phyloP scores from a whole-genome alignment of 2,888 invertebrate genomes.

The Eustalomyia histrio region DNA sequence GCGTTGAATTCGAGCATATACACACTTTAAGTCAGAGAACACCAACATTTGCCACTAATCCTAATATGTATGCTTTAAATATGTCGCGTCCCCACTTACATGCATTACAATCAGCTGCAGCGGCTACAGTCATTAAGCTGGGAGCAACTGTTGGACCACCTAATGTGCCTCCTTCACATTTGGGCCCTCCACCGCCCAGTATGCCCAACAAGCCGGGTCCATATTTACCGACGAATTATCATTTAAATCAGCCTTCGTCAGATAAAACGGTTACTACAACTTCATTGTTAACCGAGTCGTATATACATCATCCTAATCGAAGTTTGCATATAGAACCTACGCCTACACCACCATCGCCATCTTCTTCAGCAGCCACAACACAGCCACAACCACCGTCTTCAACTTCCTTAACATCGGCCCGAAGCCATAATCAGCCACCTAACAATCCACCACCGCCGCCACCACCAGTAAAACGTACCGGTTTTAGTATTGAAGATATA shows the following conservation, averaged over 20 bases:
- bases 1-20: slow-evolving; percentile 71
- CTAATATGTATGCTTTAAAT: slow-evolving; percentile 71
- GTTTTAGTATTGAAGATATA: slow-evolving; percentile 94
- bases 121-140: slow-evolving; percentile 51
- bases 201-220: slow-evolving; percentile 76
- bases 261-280: slow-evolving; percentile 27
- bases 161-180: slow-evolving; percentile 53
- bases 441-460: slow-evolving; percentile 59
- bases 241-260: slow-evolving; percentile 43
- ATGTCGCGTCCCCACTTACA: slow-evolving; percentile 75
- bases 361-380: slow-evolving; percentile 20
- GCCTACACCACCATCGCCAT: slow-evolving; percentile 75
- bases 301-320: slow-evolving; percentile 72
- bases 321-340: slow-evolving; percentile 45
- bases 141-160: slow-evolving; percentile 24
- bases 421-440: slow-evolving; percentile 72
- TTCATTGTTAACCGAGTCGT: slow-evolving; percentile 31
- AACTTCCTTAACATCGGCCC: slow-evolving; percentile 52
- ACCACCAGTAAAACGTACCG: slow-evolving; percentile 84
- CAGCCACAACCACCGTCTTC: slow-evolving; percentile 30
- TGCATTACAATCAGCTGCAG: slow-evolving; percentile 59
- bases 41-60: slow-evolving; percentile 63
- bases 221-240: slow-evolving; percentile 55
- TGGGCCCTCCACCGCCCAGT: slow-evolving; percentile 53
- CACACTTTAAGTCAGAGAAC: slow-evolving; percentile 67